These are phyloP conservation scores for Penelope pileata DNA, from an alignment of 2,113 vertebrate genomes.

Conservation along the genomic window DNA sequence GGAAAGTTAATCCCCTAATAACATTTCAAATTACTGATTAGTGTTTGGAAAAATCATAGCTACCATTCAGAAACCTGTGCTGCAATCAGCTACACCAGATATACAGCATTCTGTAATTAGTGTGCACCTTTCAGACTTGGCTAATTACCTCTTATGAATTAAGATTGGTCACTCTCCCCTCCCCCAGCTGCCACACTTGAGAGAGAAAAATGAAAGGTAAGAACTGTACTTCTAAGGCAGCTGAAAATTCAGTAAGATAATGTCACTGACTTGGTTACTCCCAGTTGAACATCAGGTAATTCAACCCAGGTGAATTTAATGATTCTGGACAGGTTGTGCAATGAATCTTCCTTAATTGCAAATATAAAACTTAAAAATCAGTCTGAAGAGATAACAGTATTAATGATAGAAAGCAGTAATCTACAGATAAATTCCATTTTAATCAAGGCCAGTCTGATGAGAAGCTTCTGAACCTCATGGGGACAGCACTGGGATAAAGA, in stretches of 20 bases:
- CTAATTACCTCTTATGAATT: conserved; percentile 80
- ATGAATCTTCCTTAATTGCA: conserved; percentile 86
- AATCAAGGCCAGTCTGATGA: conserved; percentile 75
- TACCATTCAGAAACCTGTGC: conserved; percentile 31
- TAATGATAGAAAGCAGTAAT: conserved; percentile 79
- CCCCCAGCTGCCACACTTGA: conserved; percentile 3
- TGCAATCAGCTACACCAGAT: conserved; percentile 66
- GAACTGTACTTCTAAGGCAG: conserved; percentile 46
- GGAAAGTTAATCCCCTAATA: conserved; percentile 71
- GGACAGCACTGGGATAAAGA: conserved; percentile 41
- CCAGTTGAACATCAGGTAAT: conserved; percentile 86
- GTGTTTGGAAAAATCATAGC: conserved; percentile 36
- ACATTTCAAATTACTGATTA: conserved; percentile 65
- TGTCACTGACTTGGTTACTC: conserved; percentile 79
- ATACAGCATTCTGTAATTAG: conserved; percentile 74
- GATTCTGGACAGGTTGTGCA: conserved; percentile 82
- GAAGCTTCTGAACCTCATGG: conserved; percentile 58
- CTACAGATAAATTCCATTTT: conserved; percentile 73
- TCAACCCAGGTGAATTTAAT: conserved; percentile 92
- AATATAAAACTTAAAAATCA: conserved; percentile 86
- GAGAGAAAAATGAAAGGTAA: background rate
- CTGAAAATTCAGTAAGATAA: conserved; percentile 76
- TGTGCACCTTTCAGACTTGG: conserved; percentile 74
- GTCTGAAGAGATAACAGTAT: conserved; percentile 87
- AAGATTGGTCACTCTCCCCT: conserved; percentile 50